These are phyloP conservation scores for Rhea americana DNA, from an alignment of 2,113 vertebrate species.

Conservation along the genomic window DNA sequence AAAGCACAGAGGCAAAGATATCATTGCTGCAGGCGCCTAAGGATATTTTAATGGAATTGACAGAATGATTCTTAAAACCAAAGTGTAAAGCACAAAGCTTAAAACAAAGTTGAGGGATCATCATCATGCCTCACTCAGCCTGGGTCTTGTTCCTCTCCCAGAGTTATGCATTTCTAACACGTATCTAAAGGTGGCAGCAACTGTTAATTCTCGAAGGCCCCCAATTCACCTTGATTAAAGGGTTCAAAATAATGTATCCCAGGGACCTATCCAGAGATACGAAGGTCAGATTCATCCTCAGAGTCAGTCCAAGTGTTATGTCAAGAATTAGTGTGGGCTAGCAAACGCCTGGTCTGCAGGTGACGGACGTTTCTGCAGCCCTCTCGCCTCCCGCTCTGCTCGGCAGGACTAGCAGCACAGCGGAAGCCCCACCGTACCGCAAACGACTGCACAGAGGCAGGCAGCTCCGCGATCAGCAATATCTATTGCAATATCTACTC, in stretches of 20 bases:
- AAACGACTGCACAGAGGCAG: neutral
- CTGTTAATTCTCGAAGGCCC: neutral
- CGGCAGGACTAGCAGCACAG: too few relatives aligned
- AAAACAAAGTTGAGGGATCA: neutral
- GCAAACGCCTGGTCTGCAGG: neutral
- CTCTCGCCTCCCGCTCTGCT: neutral
- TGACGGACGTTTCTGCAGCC: neutral
- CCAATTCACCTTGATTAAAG: neutral
- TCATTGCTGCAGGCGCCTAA: neutral
- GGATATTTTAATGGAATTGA: neutral
- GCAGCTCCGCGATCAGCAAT: too few relatives aligned
- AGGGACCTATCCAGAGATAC: neutral
- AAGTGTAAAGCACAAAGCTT: neutral
- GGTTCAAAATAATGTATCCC: neutral
- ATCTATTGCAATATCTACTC: too few relatives aligned
- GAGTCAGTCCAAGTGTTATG: neutral
- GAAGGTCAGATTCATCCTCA: neutral
- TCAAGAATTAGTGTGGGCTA: neutral
- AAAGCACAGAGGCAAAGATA: constrained; percentile 14
- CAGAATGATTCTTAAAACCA: neutral
- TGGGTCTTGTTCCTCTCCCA: neutral
- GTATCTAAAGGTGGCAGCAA: constrained; percentile 51
- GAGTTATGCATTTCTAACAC: constrained; percentile 6
- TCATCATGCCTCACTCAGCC: neutral
- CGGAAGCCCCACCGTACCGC: too few relatives aligned